A percentile compares a stretch with the other conserved stretches of the same genome.
Evolutionary conservation across 2,888 invertebrate species (phyloP).

Genomic region (Phymatocera aterrima): DNA sequence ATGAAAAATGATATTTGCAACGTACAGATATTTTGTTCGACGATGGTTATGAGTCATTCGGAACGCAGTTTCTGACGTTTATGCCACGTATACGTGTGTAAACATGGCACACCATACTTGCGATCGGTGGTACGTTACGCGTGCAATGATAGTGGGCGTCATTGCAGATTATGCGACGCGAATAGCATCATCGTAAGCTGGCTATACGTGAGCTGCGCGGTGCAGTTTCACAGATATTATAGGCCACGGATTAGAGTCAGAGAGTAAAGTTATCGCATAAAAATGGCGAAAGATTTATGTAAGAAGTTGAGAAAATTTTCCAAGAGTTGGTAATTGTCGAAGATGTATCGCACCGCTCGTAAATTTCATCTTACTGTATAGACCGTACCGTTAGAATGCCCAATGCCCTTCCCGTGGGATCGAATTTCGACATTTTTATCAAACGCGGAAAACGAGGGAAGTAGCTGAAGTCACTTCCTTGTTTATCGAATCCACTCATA

Average conservation of each 20-base stretch:
- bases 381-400: too few relatives aligned
- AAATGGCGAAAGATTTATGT: constrained; percentile 67
- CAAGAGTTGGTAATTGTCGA: constrained; percentile 65
- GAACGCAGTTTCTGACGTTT: background rate
- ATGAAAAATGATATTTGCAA: background rate
- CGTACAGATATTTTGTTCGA: background rate
- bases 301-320: constrained; percentile 60
- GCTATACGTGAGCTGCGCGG: constrained; percentile 5
- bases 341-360: constrained; percentile 62
- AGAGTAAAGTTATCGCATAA: constrained; percentile 64
- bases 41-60: background rate
- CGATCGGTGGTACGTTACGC: background rate
- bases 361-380: constrained; percentile 62
- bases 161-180: constrained; percentile 35
- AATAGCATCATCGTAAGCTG: background rate
- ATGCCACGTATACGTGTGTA: too few relatives aligned
- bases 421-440: constrained; percentile 43
- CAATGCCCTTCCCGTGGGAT: constrained; percentile 55
- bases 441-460: constrained; percentile 26
- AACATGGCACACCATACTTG: too few relatives aligned
- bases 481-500: constrained; percentile 18
- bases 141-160: background rate
- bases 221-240: constrained; percentile 52
- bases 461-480: constrained; percentile 19
- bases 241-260: constrained; percentile 53